Percentiles rank a stretch among this genome's conserved stretches.
These are phyloP conservation scores for Vanessa cardui DNA, from an alignment of 2,888 invertebrate species.

Conservation along the genomic window DNA sequence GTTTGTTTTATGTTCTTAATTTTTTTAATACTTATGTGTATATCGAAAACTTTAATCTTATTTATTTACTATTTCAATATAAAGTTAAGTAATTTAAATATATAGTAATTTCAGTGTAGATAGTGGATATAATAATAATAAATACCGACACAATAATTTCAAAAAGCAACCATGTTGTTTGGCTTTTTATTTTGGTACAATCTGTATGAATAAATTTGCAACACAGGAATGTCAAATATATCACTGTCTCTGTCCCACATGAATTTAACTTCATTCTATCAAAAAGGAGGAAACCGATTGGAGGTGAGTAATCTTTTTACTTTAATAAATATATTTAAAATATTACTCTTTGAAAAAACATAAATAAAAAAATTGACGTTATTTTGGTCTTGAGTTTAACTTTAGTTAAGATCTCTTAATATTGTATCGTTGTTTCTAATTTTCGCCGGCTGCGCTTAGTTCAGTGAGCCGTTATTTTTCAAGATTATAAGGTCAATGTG, in stretches of 20 bases:
- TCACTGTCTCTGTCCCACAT: slow-evolving; percentile 51
- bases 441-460: slow-evolving; percentile 45
- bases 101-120: too few species aligned
- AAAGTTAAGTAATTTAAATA: background rate
- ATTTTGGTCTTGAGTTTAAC: background rate
- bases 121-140: too few species aligned
- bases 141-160: too few species aligned
- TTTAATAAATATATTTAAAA: slow-evolving; percentile 10
- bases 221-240: slow-evolving; percentile 30
- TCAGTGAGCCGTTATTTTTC: slow-evolving; percentile 74
- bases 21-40: too few species aligned
- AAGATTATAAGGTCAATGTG: slow-evolving; percentile 77
- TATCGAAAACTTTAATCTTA: too few species aligned
- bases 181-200: slow-evolving; percentile 4
- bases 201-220: slow-evolving; percentile 16
- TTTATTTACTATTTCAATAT: too few species aligned
- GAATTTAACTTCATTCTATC: slow-evolving; percentile 56
- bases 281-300: slow-evolving; percentile 62
- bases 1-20: too few species aligned
- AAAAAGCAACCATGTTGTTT: background rate
- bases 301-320: slow-evolving; percentile 67
- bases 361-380: background rate
- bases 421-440: background rate
- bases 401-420: background rate
- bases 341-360: background rate